Conservation (phyloP, 23 tunicate species). For the Halocynthia aurantium region DNA sequence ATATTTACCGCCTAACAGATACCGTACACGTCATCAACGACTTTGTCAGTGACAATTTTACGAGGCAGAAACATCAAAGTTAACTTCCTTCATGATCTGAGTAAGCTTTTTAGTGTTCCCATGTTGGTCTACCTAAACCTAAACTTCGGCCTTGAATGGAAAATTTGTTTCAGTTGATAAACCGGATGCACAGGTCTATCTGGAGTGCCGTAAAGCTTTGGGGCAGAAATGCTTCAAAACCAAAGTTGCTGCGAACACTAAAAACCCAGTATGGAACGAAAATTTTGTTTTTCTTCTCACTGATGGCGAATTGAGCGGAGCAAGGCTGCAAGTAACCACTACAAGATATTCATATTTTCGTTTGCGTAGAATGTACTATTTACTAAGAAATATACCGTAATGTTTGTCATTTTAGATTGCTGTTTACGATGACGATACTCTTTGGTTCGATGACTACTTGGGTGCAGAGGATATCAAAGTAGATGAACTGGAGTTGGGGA, state of each 20-base stretch:
- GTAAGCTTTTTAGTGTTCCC: not conserved
- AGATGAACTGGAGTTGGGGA: not conserved
- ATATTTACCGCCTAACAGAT: not conserved
- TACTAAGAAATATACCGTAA: too few species aligned
- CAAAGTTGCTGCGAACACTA: not conserved
- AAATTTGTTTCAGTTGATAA: not conserved
- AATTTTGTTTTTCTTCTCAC: not conserved
- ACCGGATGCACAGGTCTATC: constrained; percentile 7
- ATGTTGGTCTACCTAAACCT: too few species aligned
- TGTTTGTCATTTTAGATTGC: not conserved
- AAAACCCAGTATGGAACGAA: constrained; percentile 2
- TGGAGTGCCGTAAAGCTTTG: not conserved
- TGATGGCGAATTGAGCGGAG: not conserved
- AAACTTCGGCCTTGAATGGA: not conserved
- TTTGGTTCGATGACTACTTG: not conserved
- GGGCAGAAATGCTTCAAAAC: constrained; percentile 7
- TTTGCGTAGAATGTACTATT: too few species aligned
- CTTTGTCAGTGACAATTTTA: not conserved
- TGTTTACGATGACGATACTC: not conserved
- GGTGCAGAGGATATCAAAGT: not conserved
- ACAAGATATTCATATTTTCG: too few species aligned
- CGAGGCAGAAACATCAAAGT: constrained; percentile 4
- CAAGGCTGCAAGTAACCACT: not conserved
- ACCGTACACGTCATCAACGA: constrained; percentile 1
- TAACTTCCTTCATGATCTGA: not conserved